Evolutionary conservation across 2,888 invertebrate species (phyloP).

Genomic region (Eulithis testata): DNA sequence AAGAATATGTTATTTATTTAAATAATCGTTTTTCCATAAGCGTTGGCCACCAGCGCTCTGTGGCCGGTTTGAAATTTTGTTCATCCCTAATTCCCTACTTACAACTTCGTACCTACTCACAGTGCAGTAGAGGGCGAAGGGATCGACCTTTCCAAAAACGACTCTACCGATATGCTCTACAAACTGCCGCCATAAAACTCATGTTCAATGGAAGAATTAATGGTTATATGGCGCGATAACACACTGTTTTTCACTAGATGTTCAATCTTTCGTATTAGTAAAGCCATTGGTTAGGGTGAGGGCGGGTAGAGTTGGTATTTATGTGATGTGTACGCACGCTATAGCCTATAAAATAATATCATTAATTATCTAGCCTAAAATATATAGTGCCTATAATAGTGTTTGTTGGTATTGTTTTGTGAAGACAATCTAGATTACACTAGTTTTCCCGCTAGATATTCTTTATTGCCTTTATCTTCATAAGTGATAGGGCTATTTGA

Average conservation of each 20-base stretch:
- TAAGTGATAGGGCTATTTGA: too few species aligned
- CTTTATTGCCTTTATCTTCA: too few species aligned
- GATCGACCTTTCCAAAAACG: conserved; percentile 75
- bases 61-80: neutral
- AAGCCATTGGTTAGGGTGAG: neutral
- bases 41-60: neutral
- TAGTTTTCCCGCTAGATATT: too few species aligned
- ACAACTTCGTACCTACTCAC: conserved; percentile 47
- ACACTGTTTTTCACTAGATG: conserved; percentile 19
- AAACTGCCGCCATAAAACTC: conserved; percentile 65
- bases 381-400: too few species aligned
- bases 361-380: too few species aligned
- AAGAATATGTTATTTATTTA: too few species aligned
- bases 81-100: conserved; percentile 8
- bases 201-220: conserved; percentile 55
- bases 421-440: too few species aligned
- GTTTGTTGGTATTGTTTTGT: too few species aligned
- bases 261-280: conserved; percentile 15
- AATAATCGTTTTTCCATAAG: too few species aligned
- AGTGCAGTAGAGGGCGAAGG: conserved; percentile 44
- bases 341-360: too few species aligned
- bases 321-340: too few species aligned
- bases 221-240: conserved; percentile 47
- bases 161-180: conserved; percentile 70
- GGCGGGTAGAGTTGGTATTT: neutral